Base-by-base conservation (phyloP, 2,888 invertebrate genomes). In the Chrysolina americana region DNA sequence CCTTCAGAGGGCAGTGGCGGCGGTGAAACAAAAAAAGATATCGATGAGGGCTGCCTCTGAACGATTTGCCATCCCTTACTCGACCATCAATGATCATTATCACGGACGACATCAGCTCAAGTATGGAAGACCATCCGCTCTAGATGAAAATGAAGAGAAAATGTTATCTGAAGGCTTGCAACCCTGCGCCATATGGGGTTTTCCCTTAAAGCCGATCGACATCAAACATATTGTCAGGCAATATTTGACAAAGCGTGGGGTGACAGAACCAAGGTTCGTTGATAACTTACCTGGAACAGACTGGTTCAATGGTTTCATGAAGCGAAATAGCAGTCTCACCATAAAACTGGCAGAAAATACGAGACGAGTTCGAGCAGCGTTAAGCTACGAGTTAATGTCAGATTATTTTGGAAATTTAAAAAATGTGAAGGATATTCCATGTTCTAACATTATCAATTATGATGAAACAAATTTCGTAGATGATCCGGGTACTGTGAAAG, bases 401-500 rank as follows among this genome's bases (percentile, higher is more conserved):
- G 63, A 72, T 65, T 75, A 75, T 77, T 77, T 74, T 41, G 59
- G 63, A 66, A 71, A 71, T 63, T 48, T 72, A 28, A 69, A 64
- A 53, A 28, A 68, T 50, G 64, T 68, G 13, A 65, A 65, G 36
- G 65, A 73, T 68, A 68, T 73, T 64, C 68, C 63, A 44, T 21
- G 28, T 64, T 63, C 63, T 59, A 79, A 82, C 47, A 81, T 83
- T 19, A 75, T 83, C n/a, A 87, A 88, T 75, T 88, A 85, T 78
- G 86, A 87, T 74, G 86, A 87, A 76, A 86, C 85, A 0, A 86
- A 85, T 71, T 78, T 88, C 13, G 68, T 79, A 13, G 87, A 87
- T 74, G 84, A 88, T 65, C 85, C 86, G 17, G 86, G 85, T 0
- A 76, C 76, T 56, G 80, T 80, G 66, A 84, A 80, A 74, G 79